phyloP scores from a whole-genome alignment of 2,888 invertebrate genomes.

The Salpingus planirostris region DNA sequence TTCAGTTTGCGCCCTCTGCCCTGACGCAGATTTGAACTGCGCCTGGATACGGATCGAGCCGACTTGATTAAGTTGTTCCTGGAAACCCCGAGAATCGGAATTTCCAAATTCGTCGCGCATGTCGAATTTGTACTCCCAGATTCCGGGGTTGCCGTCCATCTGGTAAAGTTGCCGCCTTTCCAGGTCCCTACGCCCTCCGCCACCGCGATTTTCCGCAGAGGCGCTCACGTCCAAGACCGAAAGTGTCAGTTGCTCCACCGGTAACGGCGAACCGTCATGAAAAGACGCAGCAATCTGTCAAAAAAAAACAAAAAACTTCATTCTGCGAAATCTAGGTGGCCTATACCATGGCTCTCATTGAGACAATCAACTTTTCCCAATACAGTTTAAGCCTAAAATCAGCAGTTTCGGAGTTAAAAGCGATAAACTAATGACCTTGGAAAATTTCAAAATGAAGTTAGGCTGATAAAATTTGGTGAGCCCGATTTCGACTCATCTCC shows the following conservation, averaged over 20 bases:
- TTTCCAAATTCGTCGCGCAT: constrained; percentile 55
- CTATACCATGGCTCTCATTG: too few relatives aligned
- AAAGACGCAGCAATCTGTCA: constrained; percentile 74
- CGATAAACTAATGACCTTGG: too few relatives aligned
- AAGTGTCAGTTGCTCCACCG: constrained; percentile 51
- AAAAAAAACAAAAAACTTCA: too few relatives aligned
- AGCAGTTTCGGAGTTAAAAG: too few relatives aligned
- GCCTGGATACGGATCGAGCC: not conserved
- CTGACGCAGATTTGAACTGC: constrained; percentile 40
- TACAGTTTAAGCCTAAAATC: too few relatives aligned
- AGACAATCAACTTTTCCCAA: too few relatives aligned
- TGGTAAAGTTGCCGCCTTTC: constrained; percentile 53
- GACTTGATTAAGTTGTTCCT: not conserved
- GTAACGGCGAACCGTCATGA: constrained; percentile 80
- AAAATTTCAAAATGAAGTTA: too few relatives aligned
- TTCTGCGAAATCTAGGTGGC: too few relatives aligned
- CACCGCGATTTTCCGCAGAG: constrained; percentile 51
- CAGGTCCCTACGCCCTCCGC: constrained; percentile 53
- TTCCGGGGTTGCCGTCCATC: constrained; percentile 58
- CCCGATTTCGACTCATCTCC: too few relatives aligned
- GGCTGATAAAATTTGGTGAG: too few relatives aligned
- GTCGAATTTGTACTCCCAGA: constrained; percentile 79
- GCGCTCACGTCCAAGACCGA: constrained; percentile 61
- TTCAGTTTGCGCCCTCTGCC: constrained; percentile 59
- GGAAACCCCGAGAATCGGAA: constrained; percentile 17